Base-by-base conservation (phyloP, 2,888 invertebrate genomes). In the Synanthedon vespiformis region DNA sequence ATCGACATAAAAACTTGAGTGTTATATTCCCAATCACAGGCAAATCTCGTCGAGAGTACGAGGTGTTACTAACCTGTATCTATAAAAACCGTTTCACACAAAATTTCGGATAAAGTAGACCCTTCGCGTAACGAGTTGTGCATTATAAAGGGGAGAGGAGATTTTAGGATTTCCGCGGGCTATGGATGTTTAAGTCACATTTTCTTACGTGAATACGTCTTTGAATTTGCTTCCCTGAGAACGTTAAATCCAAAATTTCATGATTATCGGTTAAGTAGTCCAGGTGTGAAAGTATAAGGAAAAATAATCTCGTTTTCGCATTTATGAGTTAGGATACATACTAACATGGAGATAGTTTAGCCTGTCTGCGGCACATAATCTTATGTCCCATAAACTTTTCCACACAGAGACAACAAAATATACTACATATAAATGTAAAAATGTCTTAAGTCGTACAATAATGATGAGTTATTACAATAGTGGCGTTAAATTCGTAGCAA, bases 111-210 rank as follows among this genome's bases (percentile, higher is more conserved):
- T 65, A 65, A 67, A 66, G 22, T 61, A 54, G 54, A 61, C 59
- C 57, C 58, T 59, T 60, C 50, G 60, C 59, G 56, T 63, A 65
- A 68, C 63, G 63, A 61, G 63, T 64, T 67, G 64, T 48, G 48
- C 48, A 18, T 48, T 48, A 48, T 48, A 48, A 22, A 48, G 48
- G 10, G 48, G 48, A 11, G 68, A 69, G 67, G 58, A 65, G 67
- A 70, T 72, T 68, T 70, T 60, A 59, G 68, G 68, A 68, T 70
- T 72, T 67, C 63, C 61, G 58, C 55, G 55, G 55, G 58, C 61
- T 22, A 22, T 34, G 34, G 8, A 10, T 34, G 34, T 34, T 34
- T 34, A 34, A 34, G 10, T 34, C 34, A 34, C 27, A 34, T 34
- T 34, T 34, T 6, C 10, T 34, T 34, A 34, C 22, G 22, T 22